A percentile compares a stretch with the other conserved stretches of the same genome.
These are phyloP conservation scores for Onthophagus taurus DNA, from an alignment of 1,140 invertebrate species.

Conservation along the genomic window DNA sequence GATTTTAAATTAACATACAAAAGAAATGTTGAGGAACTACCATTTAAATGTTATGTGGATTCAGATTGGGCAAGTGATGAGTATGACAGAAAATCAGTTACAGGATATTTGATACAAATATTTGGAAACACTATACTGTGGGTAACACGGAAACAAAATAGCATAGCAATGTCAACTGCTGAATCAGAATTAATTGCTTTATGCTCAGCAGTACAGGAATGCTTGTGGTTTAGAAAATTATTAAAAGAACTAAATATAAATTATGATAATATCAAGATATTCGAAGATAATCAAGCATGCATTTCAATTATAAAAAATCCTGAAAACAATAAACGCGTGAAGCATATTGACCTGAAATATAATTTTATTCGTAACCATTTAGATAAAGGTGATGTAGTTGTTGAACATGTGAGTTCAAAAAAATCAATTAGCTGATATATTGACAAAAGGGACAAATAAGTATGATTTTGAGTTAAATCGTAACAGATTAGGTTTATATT, in stretches of 20 bases:
- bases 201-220: slow-evolving; percentile 17
- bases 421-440: slow-evolving; percentile 16
- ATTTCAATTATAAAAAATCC: slow-evolving; percentile 34
- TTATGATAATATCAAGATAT: slow-evolving; percentile 15
- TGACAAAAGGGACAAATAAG: slow-evolving; percentile 19
- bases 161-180: slow-evolving; percentile 24
- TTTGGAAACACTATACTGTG: slow-evolving; percentile 22
- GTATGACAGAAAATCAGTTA: slow-evolving; percentile 23
- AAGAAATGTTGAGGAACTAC: slow-evolving; percentile 8
- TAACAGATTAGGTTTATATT: slow-evolving; percentile 1
- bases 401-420: slow-evolving; percentile 16
- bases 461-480: slow-evolving; percentile 14
- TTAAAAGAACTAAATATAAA: slow-evolving; percentile 23
- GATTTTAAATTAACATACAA: slow-evolving; percentile 18
- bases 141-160: slow-evolving; percentile 18
- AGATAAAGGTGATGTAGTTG: slow-evolving; percentile 10
- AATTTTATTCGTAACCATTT: slow-evolving; percentile 19
- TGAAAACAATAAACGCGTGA: slow-evolving; percentile 23
- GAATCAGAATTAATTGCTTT: slow-evolving; percentile 42
- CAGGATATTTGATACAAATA: slow-evolving; percentile 27
- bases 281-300: slow-evolving; percentile 29
- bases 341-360: slow-evolving; percentile 27
- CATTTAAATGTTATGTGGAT: slow-evolving; percentile 26
- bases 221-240: slow-evolving; percentile 25
- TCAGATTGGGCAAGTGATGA: slow-evolving; percentile 30